Base-by-base conservation (phyloP, 2,113 vertebrate species). In the Periophthalmus modestus region DNA sequence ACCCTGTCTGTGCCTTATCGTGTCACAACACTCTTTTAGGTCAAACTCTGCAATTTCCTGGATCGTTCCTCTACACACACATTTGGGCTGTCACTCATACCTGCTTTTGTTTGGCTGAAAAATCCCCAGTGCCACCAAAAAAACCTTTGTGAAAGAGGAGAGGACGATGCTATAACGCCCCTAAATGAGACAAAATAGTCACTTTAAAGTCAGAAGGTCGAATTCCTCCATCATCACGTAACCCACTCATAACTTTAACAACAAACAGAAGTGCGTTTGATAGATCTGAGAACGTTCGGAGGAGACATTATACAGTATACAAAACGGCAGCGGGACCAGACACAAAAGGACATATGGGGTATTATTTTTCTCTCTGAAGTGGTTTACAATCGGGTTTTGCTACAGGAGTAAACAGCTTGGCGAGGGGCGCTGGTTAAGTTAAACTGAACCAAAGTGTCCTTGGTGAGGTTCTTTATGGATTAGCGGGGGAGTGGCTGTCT, bases 51-150 rank as follows among this genome's bases (percentile, higher is more conserved):
- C 66, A 82, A 62, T 85, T 74, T 75, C 28, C 54, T 54, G 7
- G 55, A 28, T 43, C 52, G 55, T 68, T 81, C 24, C 50, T 24
- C 58, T 54, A 43, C 52, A 28, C 33, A 74, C 63, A 72, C 74
- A 66, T 47, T 83, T 50, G n/a, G 72, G 43, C 33, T 73, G 80
- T 69, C 84, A 75, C 21, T 80, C 47, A 48, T 18, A 21, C 39
- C 24, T 50, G 65, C 34, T 36, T 58, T 67, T 71, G 23, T 69
- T 68, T 75, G 54, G 71, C 69, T 28, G 66, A 62, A 54, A 65
- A 72, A 77, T 67, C 61, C 55, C 68, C 62, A 68, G 6, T 33
- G 68, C 48, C n/a, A 36, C 23, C 33, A 46, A n/a, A 76, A 72
- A 76, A 72, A 76, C 54, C 14, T 47, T 7, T 34, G 57, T 39